Base-by-base conservation (phyloP, 1,140 invertebrate genomes). In the Listronotus oregonensis region DNA sequence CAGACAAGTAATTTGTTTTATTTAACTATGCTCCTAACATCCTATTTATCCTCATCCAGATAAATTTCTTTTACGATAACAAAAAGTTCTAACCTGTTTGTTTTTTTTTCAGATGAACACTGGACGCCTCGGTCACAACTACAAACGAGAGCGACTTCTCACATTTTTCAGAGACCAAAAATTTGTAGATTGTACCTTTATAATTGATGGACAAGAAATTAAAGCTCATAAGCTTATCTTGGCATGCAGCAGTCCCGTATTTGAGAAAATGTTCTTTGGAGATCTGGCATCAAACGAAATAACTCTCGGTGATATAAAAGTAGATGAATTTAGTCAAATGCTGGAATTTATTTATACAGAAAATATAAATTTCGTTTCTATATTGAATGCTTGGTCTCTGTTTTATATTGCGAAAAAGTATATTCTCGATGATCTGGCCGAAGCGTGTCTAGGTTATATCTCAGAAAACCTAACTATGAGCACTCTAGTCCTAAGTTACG, bases 241-340 rank as follows among this genome's bases (percentile, higher is more conserved):
- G 27, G 83, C 85, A 8, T 84, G 85, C 10, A 84, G 84, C 68
- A 89, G 89, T 78, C 88, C 89, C 5, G 88, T 90, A n/a, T 90
- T 92, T 73, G 88, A 90, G 75, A 87, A 87, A 10, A 88, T 90
- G 86, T 85, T 89, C 67, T 89, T 83, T 77, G 87, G 88, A 0
- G 81, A 85, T n/a, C 64, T 89, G 65, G 85, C 86, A 34, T 69
- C 71, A n/a, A 51, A 78, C 44, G 78, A 80, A 67, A 80, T 85
- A 58, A 50, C 73, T 12, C 80, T 85, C 37, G 79, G 77, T 34
- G 84, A 85, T 66, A 83, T 84, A 46, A 78, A 81, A 72, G 77
- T 81, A 43, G 76, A 79, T 43, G 80, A 82, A 66, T 85, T 85
- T 73, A 82, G 82, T 73, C 74, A 82, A 42, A 73, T 85, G 56